phyloP scores from a whole-genome alignment of 2,797 vertebrate species.

The Adrianichthys oophorus region DNA sequence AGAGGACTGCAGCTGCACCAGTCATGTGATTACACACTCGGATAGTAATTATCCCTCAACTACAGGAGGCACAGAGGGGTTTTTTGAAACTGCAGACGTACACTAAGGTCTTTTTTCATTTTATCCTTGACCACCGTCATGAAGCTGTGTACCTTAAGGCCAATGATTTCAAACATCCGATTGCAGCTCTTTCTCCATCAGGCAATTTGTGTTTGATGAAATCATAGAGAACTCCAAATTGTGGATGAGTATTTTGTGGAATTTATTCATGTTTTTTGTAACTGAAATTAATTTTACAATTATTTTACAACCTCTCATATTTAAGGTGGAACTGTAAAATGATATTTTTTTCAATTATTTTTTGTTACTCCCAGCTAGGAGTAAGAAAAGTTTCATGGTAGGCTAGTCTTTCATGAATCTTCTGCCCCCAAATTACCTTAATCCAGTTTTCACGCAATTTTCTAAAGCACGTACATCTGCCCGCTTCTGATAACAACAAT shows the following conservation, averaged over 20 bases:
- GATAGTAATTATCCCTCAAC: slow-evolving; percentile 15
- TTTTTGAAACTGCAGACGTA: slow-evolving; percentile 8
- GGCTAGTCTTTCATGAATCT: too few species aligned
- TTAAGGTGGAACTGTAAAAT: slow-evolving; percentile 2
- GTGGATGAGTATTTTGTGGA: neutral
- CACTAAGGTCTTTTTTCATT: slow-evolving; percentile 16
- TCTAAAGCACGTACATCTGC: slow-evolving; percentile 6
- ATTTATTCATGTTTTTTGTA: neutral
- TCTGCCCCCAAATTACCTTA: slow-evolving; percentile 1
- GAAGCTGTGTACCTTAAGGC: neutral
- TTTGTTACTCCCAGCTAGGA: too few species aligned
- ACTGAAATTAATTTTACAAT: slow-evolving; percentile 1
- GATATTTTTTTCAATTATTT: too few species aligned
- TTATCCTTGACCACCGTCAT: neutral
- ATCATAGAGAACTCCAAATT: neutral
- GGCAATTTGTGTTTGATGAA: slow-evolving; percentile 14
- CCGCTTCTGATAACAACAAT: slow-evolving; percentile 6
- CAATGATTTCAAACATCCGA: slow-evolving; percentile 15
- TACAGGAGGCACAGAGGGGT: slow-evolving; percentile 14
- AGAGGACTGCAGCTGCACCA: slow-evolving; percentile 15
- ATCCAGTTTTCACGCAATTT: slow-evolving; percentile 8
- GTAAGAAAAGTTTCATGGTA: too few species aligned
- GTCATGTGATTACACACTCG: slow-evolving; percentile 16
- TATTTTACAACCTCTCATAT: slow-evolving; percentile 15
- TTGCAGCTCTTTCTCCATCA: neutral